Conservation (phyloP, 2,888 invertebrate species). For the Dichetophora obliterata region DNA sequence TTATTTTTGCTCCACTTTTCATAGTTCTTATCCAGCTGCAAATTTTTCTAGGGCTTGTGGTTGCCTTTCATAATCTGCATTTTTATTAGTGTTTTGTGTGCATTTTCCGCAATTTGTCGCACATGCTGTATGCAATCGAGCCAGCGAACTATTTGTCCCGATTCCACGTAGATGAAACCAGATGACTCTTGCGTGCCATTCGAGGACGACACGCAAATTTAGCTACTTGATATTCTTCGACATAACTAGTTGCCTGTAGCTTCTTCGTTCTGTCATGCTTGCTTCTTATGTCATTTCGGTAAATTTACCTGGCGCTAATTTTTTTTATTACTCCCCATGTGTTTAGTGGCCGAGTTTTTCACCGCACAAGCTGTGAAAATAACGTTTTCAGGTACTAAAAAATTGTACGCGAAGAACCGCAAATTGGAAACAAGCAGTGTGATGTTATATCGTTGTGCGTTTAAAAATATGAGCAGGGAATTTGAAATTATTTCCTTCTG, state of each 20-base stretch:
- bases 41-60: no score
- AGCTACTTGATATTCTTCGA: not conserved
- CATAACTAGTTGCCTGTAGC: not conserved
- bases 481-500: no score
- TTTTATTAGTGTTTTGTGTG: conserved; percentile 19
- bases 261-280: not conserved
- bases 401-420: not conserved
- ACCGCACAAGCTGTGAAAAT: not conserved
- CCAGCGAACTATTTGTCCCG: not conserved
- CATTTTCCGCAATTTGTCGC: conserved; percentile 22
- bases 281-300: not conserved
- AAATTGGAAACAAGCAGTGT: not conserved
- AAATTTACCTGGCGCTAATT: conserved; percentile 20
- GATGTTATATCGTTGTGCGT: not conserved
- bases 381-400: no score
- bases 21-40: no score
- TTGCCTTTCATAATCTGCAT: not conserved
- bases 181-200: not conserved
- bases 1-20: no score
- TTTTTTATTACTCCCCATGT: not conserved
- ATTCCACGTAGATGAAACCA: not conserved
- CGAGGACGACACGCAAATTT: not conserved
- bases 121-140: conserved; percentile 3
- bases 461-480: not conserved
- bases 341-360: not conserved